Conservation (phyloP, 2,888 invertebrate species). For the Cataglyphis livida region DNA sequence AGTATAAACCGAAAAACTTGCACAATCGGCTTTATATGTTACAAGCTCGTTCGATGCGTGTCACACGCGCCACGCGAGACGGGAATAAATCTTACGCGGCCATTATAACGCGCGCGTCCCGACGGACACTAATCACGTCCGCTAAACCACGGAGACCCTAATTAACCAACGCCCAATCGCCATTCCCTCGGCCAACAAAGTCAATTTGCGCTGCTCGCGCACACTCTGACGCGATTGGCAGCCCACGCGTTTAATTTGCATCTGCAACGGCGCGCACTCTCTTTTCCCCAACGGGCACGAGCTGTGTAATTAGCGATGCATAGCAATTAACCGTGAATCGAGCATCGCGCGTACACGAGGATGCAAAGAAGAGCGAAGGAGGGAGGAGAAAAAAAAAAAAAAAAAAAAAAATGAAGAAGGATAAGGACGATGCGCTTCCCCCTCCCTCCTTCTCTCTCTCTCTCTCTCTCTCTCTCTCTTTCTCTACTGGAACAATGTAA, state of each 20-base stretch:
- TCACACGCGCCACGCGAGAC: conserved; percentile 42
- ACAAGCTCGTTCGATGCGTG: conserved; percentile 31
- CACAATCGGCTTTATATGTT: conserved; percentile 14
- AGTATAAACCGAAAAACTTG: conserved; percentile 22
- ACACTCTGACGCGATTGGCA: conserved; percentile 61
- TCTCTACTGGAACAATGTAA: conserved; percentile 77
- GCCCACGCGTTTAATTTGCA: conserved; percentile 75
- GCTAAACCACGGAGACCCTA: conserved; percentile 61
- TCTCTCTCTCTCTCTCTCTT: conserved; percentile 36
- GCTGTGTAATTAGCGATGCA: conserved; percentile 74
- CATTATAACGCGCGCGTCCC: conserved; percentile 62
- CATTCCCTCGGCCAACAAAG: conserved; percentile 60
- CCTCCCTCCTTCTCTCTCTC: background rate
- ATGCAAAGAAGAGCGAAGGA: background rate
- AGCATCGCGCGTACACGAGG: conserved; percentile 37
- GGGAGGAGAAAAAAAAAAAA: background rate
- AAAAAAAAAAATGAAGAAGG: conserved; percentile 36
- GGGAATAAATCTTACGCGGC: conserved; percentile 59
- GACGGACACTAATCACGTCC: conserved; percentile 64
- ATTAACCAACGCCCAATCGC: conserved; percentile 74
- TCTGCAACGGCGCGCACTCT: conserved; percentile 66
- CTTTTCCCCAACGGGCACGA: conserved; percentile 62
- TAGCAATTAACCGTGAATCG: conserved; percentile 71
- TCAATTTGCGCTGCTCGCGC: conserved; percentile 57
- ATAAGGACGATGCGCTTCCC: conserved; percentile 18